Evolutionary conservation across 2,113 vertebrate genomes (phyloP), one percentile per base, ranked within the genome.

Genomic region (Sorex araneus): DNA sequence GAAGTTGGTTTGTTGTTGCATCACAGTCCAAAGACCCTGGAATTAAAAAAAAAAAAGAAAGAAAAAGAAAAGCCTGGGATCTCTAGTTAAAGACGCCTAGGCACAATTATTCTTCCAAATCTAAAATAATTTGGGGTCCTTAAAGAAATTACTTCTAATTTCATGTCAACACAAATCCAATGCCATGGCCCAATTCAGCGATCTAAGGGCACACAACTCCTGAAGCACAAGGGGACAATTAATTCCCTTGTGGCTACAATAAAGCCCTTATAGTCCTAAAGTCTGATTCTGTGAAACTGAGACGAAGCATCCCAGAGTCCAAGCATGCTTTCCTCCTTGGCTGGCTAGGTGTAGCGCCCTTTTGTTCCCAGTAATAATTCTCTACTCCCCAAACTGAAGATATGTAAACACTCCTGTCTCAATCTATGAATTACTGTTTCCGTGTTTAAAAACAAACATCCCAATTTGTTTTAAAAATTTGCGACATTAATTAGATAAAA

Each of bases 141-240:
- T 70, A 30, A 66, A 70, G 30, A 19, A 84, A 82, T 70, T 32
- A 40, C 21, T 63, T 57, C 57, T 13, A 54, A 78, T n/a, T 73
- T 84, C 66, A 16, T 8, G 9, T 76, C 43, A 19, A 54, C 57
- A 66, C 6, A 90, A 92, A 93, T 21, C 36, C n/a, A 45, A 34
- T 57, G 28, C 3, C 19, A 85, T 66, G 40, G 90, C 85, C 19
- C 70, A 85, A 79, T 70, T 79, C 43, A 60, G 43, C 74, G n/a
- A 78, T 47, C 25, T 47, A 18, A 10, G 16, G 57, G 30, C 28
- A 69, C 63, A 30, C 50, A 28, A 43, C 4, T 10, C 32, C 40
- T n/a, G 5, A 16, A 8, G 40, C 60, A 40, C 36, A 43, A 8
- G n/a, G 34, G 10, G 21, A 80, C 43, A 82, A 57, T 30, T 50